phyloP scores from a whole-genome alignment of 2,888 invertebrate species.

The Pristionchus mayeri region DNA sequence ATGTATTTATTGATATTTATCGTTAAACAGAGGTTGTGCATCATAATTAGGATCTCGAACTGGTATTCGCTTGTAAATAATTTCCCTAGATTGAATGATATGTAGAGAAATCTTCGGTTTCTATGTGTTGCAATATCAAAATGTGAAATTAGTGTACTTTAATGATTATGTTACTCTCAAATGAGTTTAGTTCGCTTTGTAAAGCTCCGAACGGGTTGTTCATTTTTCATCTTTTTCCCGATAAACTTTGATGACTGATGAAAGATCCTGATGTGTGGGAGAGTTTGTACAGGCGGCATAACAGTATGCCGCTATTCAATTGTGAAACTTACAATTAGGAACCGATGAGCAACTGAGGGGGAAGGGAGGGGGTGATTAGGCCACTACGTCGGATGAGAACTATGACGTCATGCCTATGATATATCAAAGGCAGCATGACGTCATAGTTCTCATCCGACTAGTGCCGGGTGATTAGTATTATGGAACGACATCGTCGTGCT shows the following conservation, averaged over 20 bases:
- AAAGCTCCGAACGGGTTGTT: neutral
- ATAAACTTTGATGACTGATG: slow-evolving; percentile 17
- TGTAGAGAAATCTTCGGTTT: neutral
- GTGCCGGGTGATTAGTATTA: no score
- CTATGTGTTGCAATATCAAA: neutral
- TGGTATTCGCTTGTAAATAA: neutral
- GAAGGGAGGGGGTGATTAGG: no score
- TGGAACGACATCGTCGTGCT: no score
- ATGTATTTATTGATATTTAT: slow-evolving; percentile 22
- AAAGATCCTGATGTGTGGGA: slow-evolving; percentile 11
- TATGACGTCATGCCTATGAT: no score
- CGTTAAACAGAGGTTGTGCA: neutral
- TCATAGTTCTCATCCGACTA: no score
- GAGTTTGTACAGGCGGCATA: neutral
- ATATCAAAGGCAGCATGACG: no score
- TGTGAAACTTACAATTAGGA: no score
- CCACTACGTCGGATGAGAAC: no score
- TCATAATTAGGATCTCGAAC: slow-evolving; percentile 15
- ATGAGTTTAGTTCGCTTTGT: neutral
- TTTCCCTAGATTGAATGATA: neutral
- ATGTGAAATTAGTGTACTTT: neutral
- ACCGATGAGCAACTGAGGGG: no score
- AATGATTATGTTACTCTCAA: no score
- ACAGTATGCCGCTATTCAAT: neutral
- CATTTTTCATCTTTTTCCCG: neutral